phyloP scores from a whole-genome alignment of 2,113 vertebrate species.

The Phylloscopus whistleri region DNA sequence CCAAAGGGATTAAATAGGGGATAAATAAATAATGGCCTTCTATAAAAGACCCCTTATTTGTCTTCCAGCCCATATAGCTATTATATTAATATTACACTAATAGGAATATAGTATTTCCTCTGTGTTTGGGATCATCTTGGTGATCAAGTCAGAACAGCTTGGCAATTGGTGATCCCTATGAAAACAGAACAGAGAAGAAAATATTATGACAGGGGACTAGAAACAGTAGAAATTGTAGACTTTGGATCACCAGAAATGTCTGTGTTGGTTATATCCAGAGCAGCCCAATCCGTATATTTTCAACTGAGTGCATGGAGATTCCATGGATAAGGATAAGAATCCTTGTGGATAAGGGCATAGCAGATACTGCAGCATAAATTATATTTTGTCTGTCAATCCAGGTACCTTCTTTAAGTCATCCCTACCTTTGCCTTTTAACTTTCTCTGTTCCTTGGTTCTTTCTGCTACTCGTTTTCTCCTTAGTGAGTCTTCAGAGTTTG shows the following conservation, averaged over 20 bases:
- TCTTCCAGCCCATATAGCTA: neutral
- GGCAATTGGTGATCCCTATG: neutral
- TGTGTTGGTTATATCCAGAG: neutral
- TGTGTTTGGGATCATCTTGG: neutral
- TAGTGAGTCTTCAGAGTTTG: constrained; percentile 44
- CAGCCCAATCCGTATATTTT: neutral
- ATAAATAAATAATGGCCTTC: neutral
- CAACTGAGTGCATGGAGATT: neutral
- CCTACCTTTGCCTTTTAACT: neutral
- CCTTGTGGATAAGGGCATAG: neutral
- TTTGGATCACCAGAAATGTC: neutral
- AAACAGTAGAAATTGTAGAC: neutral
- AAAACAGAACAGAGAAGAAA: neutral
- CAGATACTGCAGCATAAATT: neutral
- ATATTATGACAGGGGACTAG: neutral
- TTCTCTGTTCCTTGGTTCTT: neutral
- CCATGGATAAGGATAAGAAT: neutral
- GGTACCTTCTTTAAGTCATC: neutral
- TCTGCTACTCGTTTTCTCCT: neutral
- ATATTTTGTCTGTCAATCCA: neutral
- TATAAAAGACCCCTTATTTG: neutral
- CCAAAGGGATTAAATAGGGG: neutral
- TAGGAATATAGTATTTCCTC: neutral
- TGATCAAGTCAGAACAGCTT: neutral
- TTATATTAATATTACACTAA: neutral